Percentiles rank a stretch among this genome's conserved stretches.
Conservation (phyloP, 2,797 vertebrate genomes). For the Cynodonichthys magdalenae region DNA sequence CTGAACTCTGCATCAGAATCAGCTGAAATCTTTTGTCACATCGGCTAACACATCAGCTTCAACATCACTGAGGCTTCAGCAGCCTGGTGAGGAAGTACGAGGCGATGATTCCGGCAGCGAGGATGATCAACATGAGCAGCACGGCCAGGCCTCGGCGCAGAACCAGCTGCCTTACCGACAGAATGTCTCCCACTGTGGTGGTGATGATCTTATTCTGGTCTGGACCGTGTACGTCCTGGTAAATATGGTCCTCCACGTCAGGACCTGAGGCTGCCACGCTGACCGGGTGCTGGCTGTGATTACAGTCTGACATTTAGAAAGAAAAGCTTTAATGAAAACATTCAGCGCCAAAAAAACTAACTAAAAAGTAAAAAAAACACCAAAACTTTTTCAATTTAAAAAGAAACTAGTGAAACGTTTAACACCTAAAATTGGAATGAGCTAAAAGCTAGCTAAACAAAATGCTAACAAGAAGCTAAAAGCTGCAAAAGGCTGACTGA, state of each 20-base stretch:
- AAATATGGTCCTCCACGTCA: constrained; percentile 8
- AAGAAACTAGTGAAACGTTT: too few species aligned
- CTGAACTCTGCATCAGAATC: neutral
- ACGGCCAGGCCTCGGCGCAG: constrained; percentile 67
- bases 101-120: constrained; percentile 60
- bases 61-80: constrained; percentile 35
- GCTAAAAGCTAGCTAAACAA: too few species aligned
- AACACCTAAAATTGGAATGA: too few species aligned
- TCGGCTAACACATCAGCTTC: neutral
- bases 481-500: too few species aligned
- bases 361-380: too few species aligned
- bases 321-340: too few species aligned
- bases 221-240: neutral
- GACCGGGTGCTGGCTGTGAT: constrained; percentile 12
- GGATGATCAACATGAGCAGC: constrained; percentile 68
- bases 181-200: constrained; percentile 45
- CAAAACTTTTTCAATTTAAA: too few species aligned
- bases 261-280: neutral
- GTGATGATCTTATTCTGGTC: constrained; percentile 8
- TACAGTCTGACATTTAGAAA: constrained; percentile 32
- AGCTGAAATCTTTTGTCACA: too few species aligned
- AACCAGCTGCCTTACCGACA: constrained; percentile 67
- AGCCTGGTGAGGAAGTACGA: constrained; percentile 49
- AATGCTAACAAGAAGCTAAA: too few species aligned
- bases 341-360: too few species aligned